These are phyloP conservation scores for Cossypha polioptera DNA, from an alignment of 2,797 vertebrate genomes.

Conservation along the genomic window DNA sequence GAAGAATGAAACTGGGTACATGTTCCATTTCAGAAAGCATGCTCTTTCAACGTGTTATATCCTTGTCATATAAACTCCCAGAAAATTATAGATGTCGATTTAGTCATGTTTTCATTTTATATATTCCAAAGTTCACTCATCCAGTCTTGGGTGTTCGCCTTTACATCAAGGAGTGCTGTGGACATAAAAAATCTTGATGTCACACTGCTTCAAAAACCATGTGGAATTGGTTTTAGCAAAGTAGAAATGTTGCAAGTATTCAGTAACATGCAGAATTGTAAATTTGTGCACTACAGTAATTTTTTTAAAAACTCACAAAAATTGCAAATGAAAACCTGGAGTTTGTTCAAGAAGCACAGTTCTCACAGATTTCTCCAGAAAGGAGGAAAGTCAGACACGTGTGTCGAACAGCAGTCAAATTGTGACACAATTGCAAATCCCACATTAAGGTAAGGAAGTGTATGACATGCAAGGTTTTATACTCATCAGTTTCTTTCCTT, in stretches of 20 bases:
- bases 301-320: fast-evolving
- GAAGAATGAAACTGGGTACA: not conserved
- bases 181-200: not conserved
- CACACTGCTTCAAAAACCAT: not conserved
- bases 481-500: not conserved
- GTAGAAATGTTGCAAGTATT: not conserved
- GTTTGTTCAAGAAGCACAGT: not conserved
- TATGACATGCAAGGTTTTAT: not conserved
- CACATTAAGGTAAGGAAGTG: not conserved
- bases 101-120: not conserved
- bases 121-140: not conserved
- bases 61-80: not conserved
- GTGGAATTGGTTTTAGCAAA: not conserved
- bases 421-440: not conserved
- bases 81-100: not conserved
- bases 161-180: not conserved
- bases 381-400: not conserved
- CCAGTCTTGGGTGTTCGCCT: not conserved
- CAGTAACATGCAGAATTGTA: not conserved
- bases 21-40: not conserved
- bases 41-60: not conserved
- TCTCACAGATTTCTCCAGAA: not conserved
- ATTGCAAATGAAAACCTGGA: not conserved
- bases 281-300: not conserved
- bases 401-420: not conserved